A percentile compares a stretch with the other conserved stretches of the same genome.
Conservation (phyloP, 2,113 vertebrate species). For the Clarias batrachus region DNA sequence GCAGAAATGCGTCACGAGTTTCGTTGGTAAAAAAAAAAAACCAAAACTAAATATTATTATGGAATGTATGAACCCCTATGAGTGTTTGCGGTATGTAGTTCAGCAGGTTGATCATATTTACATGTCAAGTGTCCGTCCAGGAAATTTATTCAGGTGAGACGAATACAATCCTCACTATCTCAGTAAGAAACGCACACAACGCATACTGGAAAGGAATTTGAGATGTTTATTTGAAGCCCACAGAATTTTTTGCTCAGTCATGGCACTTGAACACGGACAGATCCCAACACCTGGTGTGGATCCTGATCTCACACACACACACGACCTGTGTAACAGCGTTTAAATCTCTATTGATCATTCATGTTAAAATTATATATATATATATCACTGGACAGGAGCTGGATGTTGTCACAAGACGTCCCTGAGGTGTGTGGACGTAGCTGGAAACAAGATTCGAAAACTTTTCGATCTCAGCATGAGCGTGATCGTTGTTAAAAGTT, state of each 20-base stretch:
- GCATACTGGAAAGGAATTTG: not conserved
- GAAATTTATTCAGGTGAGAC: not conserved
- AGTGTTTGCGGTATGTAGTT: not conserved
- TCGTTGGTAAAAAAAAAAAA: not conserved
- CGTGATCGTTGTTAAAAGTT: not conserved
- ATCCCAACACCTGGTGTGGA: no score
- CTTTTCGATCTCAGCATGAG: not conserved
- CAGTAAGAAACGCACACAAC: not conserved
- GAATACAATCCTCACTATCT: not conserved
- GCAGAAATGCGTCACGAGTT: not conserved
- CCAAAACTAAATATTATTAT: not conserved
- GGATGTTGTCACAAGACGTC: not conserved
- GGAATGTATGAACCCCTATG: not conserved
- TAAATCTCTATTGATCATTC: not conserved
- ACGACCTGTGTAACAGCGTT: not conserved
- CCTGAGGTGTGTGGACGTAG: not conserved
- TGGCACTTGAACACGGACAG: not conserved
- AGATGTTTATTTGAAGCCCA: constrained; percentile 40
- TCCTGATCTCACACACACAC: not conserved
- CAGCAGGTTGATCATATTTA: not conserved
- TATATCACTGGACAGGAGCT: not conserved
- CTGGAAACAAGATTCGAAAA: not conserved
- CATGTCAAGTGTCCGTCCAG: not conserved
- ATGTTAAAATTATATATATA: not conserved
- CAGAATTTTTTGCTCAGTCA: constrained; percentile 12